Evolutionary conservation across 2,888 invertebrate genomes (phyloP), one percentile per base, ranked within the genome.

Genomic region (Pheosia tremula): DNA sequence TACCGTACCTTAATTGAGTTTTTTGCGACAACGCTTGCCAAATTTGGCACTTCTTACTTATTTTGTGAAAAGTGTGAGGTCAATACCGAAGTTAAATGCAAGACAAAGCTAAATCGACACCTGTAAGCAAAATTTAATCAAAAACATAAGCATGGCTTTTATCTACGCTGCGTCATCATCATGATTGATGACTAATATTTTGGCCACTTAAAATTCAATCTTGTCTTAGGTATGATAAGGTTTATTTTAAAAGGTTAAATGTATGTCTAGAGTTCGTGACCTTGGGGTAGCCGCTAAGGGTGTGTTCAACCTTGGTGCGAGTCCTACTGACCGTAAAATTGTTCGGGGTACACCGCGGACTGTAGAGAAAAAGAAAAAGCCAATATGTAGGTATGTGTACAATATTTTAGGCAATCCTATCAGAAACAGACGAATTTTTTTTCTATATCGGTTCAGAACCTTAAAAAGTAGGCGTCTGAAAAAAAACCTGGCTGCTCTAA

Each of bases 241-340:
- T 60, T 60, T 9, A 13, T 38, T 55, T 65, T 75, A 41, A 5
- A 58, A n/a, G 56, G 41, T 24, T 9, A 36, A 62, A 64, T 68
- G 57, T 45, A 24, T 24, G 24, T 24, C 24, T 24, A 24, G 24
- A 24, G 24, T 24, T 24, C 24, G 56, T 62, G 41, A 59, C 75
- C 75, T 75, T 77, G 72, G 68, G 65, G 49, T 55, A 62, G 68
- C 64, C 65, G 61, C 56, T 56, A 45, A 63, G 75, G 77, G 75
- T 57, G 66, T 62, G 73, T 60, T 52, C 63, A 66, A 65, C 78
- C 81, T 76, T 78, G 67, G 49, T 50, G 45, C 45, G 59, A 71
- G 77, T 71, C 74, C 78, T 72, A 79, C 74, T 76, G 71, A 80
- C 78, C 77, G 72, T 74, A 66, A 76, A 50, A 24, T 7, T 24